phyloP scores from a whole-genome alignment of 2,888 invertebrate genomes.

The Phyllotreta striolata region DNA sequence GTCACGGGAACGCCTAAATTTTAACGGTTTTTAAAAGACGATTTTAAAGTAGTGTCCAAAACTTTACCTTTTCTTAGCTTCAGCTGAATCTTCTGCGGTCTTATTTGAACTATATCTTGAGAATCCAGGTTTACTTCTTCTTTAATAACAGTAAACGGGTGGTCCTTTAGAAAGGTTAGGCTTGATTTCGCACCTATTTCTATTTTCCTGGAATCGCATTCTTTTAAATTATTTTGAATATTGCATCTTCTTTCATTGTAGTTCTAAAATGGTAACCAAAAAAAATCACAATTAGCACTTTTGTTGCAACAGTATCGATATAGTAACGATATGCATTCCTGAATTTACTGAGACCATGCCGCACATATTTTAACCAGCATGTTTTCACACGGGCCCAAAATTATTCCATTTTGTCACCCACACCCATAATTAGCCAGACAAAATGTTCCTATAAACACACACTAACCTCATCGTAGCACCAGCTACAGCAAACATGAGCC shows the following conservation, averaged over 20 bases:
- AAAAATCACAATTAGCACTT: neutral
- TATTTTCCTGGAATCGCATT: conserved; percentile 34
- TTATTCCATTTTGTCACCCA: neutral
- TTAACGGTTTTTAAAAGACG: too few relatives aligned
- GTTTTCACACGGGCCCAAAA: too few relatives aligned
- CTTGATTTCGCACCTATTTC: conserved; percentile 42
- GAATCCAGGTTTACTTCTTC: neutral
- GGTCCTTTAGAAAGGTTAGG: conserved; percentile 51
- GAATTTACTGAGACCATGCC: too few relatives aligned
- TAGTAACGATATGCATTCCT: neutral
- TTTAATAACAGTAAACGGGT: conserved; percentile 59
- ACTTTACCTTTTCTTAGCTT: conserved; percentile 69
- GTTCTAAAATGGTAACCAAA: conserved; percentile 37
- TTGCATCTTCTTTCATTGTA: conserved; percentile 42
- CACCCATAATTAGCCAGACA: neutral
- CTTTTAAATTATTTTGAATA: conserved; percentile 33
- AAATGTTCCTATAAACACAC: neutral
- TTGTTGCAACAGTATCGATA: neutral
- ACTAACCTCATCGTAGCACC: conserved; percentile 51
- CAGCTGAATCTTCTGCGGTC: conserved; percentile 69
- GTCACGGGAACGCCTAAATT: conserved; percentile 61
- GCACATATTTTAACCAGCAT: too few relatives aligned
- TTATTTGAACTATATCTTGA: conserved; percentile 64
- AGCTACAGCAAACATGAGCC: conserved; percentile 48
- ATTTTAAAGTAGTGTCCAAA: neutral